Base-by-base conservation (phyloP, 1,140 invertebrate genomes). In the Drosophila obscura region DNA sequence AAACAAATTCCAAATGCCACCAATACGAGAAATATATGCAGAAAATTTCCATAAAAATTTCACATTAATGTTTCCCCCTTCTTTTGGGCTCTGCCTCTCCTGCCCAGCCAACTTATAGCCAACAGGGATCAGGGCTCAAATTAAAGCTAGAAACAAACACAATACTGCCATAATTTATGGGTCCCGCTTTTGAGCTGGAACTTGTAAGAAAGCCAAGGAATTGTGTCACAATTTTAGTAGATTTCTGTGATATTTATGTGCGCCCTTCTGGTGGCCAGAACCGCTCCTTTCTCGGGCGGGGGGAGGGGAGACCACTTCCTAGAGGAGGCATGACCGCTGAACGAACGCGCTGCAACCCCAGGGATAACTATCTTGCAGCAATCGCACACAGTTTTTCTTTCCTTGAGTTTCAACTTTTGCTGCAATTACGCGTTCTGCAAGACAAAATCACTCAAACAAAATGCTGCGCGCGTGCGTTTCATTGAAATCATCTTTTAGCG, bases 371-470 rank as follows among this genome's bases (percentile, higher is more conserved):
- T 57, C 55, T 45, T 45, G 41, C 55, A 57, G 41, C 55, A 57
- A 45, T 43, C 43, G 16, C 22, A 43, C 41, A 22, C 24, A 57
- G 24, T 28, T 57, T 57, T 57, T 53, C 31, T 39, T 24, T 45
- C 16, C 41, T 72, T 68, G 67, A 80, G 78, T 72, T 82, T 85
- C 82, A 85, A 85, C 82, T 85, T 82, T 85, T 56, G 63, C 82
- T 85, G 82, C 82, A 85, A 85, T 85, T 85, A 85, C 83, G 82
- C 82, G 82, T 82, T 66, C 50, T 87, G 74, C 78, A 87, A 85
- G 74, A 81, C 82, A 85, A 82, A 85, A 85, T 85, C 82, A 87
- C 78, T 87, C 82, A 85, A 82, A 85, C 74, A 87, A 82, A 85
- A 87, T 87, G 78, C 35, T 39, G 74, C 56, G 74, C 69, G 82